Conservation (phyloP, 2,113 vertebrate genomes). For the Platanista minor region DNA sequence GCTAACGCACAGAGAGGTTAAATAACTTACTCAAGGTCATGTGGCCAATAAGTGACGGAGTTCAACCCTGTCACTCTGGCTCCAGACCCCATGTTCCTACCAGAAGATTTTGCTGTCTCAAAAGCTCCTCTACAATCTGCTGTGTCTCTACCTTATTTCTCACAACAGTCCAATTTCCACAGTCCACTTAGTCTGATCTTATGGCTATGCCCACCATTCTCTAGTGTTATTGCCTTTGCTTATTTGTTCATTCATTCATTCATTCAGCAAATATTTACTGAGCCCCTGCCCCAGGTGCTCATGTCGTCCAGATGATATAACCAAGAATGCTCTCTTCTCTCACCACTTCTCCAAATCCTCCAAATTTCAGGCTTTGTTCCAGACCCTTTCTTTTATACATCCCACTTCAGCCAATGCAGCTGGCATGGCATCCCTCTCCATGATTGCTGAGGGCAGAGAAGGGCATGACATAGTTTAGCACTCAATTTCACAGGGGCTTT, state of each 20-base stretch:
- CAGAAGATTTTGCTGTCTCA: slow-evolving; percentile 16
- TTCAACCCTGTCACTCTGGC: not conserved
- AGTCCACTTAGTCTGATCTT: not conserved
- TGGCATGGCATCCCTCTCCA: not conserved
- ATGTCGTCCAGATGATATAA: not conserved
- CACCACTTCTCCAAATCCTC: not conserved
- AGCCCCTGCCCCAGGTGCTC: not conserved
- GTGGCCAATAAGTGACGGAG: not conserved
- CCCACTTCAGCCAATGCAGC: not conserved
- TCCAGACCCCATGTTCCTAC: not conserved
- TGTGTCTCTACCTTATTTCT: not conserved
- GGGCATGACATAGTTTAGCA: not conserved
- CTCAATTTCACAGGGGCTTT: not conserved
- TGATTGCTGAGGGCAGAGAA: not conserved
- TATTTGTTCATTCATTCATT: not conserved
- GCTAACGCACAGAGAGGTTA: not conserved
- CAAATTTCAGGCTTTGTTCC: not conserved
- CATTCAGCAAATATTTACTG: not conserved
- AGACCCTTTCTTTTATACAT: not conserved
- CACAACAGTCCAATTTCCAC: not conserved
- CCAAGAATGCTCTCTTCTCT: not conserved
- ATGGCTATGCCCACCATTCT: not conserved
- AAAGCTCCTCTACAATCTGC: not conserved
- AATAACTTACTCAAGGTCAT: not conserved
- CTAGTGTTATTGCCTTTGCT: not conserved